These are phyloP conservation scores for Hormaphis cornu DNA, from an alignment of 1,140 invertebrate species.

Conservation along the genomic window DNA sequence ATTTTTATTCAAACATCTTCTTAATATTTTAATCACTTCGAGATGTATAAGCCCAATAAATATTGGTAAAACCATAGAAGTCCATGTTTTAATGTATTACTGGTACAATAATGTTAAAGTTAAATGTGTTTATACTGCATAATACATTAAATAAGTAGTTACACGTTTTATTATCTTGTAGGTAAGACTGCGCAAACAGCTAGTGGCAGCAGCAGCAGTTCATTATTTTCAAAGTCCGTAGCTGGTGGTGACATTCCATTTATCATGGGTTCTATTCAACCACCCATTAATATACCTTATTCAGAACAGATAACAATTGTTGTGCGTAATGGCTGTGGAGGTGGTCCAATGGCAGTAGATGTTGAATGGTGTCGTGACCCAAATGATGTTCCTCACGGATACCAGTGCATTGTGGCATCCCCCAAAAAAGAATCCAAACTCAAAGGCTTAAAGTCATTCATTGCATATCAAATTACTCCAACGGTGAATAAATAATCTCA, in stretches of 20 bases:
- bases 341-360: conserved; percentile 45
- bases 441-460: conserved; percentile 94
- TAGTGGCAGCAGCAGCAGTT: conserved; percentile 43
- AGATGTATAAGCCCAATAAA: too few relatives aligned
- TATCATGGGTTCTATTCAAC: conserved; percentile 59
- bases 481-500: conserved; percentile 50
- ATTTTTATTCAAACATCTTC: too few relatives aligned
- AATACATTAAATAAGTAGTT: neutral
- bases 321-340: conserved; percentile 43
- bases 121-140: neutral
- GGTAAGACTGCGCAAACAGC: neutral
- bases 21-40: too few relatives aligned
- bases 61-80: too few relatives aligned
- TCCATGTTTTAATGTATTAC: too few relatives aligned
- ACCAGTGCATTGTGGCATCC: conserved; percentile 77
- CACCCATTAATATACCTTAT: conserved; percentile 61
- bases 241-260: conserved; percentile 66
- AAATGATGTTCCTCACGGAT: conserved; percentile 50
- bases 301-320: conserved; percentile 67
- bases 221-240: conserved; percentile 81
- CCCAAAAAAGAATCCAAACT: conserved; percentile 96
- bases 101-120: too few relatives aligned
- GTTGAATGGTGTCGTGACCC: conserved; percentile 51
- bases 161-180: neutral
- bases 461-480: conserved; percentile 90